Conservation (phyloP, 2,113 vertebrate genomes). For the Polypterus bichir region DNA sequence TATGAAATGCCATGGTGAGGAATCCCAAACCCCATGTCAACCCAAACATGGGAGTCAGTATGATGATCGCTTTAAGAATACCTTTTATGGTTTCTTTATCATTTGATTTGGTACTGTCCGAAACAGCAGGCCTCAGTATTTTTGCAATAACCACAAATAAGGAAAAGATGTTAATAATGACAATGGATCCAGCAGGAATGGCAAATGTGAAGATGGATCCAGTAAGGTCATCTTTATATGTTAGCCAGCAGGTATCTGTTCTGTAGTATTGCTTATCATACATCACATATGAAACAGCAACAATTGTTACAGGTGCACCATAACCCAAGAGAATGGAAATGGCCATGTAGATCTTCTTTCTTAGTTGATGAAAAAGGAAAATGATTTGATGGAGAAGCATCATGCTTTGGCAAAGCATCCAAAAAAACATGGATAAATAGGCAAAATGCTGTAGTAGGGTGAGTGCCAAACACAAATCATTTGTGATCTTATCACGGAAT, state of each 20-base stretch:
- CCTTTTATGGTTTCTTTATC: constrained; percentile 33
- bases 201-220: constrained; percentile 64
- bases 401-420: constrained; percentile 76
- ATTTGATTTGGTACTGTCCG: background rate
- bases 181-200: constrained; percentile 60
- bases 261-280: constrained; percentile 44
- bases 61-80: constrained; percentile 41
- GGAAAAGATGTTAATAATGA: constrained; percentile 60
- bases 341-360: constrained; percentile 56
- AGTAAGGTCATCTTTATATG: constrained; percentile 32
- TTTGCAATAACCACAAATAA: constrained; percentile 69
- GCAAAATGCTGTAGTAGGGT: constrained; percentile 72
- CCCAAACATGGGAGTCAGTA: constrained; percentile 53
- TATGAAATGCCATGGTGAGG: constrained; percentile 23
- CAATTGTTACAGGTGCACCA: constrained; percentile 59
- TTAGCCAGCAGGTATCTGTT: constrained; percentile 58
- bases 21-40: constrained; percentile 53
- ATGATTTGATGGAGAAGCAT: constrained; percentile 76
- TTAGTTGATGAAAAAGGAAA: constrained; percentile 63
- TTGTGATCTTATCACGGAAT: accelerated
- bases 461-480: constrained; percentile 37
- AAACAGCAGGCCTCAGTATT: constrained; percentile 50
- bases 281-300: constrained; percentile 41
- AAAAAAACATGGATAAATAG: constrained; percentile 80
- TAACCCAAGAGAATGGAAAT: constrained; percentile 66